phyloP scores from a whole-genome alignment of 2,888 invertebrate genomes.

The Patella caerulea region DNA sequence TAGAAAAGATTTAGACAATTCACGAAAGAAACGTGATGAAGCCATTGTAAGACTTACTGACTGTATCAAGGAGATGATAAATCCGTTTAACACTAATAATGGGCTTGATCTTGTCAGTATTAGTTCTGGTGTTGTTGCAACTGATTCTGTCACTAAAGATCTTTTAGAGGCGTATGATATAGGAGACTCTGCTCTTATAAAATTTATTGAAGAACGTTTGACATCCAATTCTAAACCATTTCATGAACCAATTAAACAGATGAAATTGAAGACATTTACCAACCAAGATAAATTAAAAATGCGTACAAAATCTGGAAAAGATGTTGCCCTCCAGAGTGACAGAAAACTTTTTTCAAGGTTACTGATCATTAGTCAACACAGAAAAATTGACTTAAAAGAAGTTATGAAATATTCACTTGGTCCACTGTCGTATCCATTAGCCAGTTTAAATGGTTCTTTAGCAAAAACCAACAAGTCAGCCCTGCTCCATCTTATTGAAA shows the following conservation, averaged over 20 bases:
- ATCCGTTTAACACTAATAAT: not conserved
- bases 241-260: not conserved
- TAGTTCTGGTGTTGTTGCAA: not conserved
- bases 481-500: not conserved
- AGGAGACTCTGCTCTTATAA: not conserved
- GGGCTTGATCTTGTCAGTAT: not conserved
- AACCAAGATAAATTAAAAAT: not conserved
- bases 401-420: not conserved
- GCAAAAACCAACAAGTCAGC: not conserved
- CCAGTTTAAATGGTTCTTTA: not conserved
- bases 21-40: not conserved
- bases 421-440: not conserved
- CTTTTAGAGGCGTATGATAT: not conserved
- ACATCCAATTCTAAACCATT: not conserved
- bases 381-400: not conserved
- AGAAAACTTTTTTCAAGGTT: constrained; percentile 3
- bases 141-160: not conserved
- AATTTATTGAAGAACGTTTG: not conserved
- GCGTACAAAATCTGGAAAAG: not conserved
- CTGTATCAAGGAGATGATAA: not conserved
- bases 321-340: not conserved
- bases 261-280: not conserved
- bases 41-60: not conserved
- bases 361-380: not conserved
- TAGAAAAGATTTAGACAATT: not conserved